These are phyloP conservation scores for Caenorhabditis briggsae DNA, from an alignment of 1,140 invertebrate genomes.

Conservation along the genomic window DNA sequence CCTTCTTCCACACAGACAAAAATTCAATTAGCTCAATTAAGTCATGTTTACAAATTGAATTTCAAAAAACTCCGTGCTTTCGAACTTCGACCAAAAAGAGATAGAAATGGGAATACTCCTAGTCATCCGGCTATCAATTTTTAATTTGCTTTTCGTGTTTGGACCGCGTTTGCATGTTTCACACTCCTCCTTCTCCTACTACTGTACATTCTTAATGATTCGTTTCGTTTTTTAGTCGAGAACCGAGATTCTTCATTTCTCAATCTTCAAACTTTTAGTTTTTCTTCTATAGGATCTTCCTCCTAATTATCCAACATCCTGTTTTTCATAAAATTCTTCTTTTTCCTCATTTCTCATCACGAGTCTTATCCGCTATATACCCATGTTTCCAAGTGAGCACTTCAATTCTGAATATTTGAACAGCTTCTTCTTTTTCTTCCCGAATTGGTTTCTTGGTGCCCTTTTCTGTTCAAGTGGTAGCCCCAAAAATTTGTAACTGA, in stretches of 20 bases:
- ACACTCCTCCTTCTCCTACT: background rate
- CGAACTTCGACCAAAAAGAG: background rate
- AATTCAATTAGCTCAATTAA: background rate
- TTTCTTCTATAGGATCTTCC: background rate
- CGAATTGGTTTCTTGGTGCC: background rate
- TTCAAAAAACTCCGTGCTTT: background rate
- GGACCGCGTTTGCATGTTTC: conserved; percentile 16
- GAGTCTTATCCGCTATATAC: background rate
- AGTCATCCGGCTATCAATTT: conserved; percentile 43
- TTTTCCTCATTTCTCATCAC: background rate
- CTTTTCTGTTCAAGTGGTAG: background rate
- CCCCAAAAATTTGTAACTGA: background rate
- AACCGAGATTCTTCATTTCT: background rate
- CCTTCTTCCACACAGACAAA: background rate
- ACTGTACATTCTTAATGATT: conserved; percentile 38
- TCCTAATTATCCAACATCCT: background rate
- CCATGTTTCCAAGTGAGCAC: conserved; percentile 10
- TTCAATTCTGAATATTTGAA: conserved; percentile 36
- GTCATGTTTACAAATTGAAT: background rate
- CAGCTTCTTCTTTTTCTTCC: background rate
- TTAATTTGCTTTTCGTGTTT: conserved; percentile 36
- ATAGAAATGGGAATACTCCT: too few relatives aligned
- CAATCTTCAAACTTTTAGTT: conserved; percentile 2
- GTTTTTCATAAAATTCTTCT: background rate
- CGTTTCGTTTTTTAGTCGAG: background rate